Evolutionary conservation across 2,797 vertebrate genomes (phyloP).

Genomic region (Toxotes lorentzi): DNA sequence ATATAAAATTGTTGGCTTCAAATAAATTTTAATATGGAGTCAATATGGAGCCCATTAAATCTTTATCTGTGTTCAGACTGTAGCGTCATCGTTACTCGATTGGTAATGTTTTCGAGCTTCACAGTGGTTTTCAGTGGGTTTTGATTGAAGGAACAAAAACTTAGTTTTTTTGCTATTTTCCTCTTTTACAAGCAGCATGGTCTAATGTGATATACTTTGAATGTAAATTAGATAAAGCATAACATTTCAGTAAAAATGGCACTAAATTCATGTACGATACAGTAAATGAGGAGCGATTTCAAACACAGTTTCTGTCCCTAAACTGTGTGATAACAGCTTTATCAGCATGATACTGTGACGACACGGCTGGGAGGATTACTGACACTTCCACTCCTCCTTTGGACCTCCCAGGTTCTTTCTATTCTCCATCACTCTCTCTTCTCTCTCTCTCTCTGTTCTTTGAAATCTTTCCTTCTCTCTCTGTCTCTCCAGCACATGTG

Average conservation of each 20-base stretch:
- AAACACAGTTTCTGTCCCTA: background rate
- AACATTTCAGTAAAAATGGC: background rate
- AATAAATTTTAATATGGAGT: slow-evolving; percentile 17
- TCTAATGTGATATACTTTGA: too few species aligned
- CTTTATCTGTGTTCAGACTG: slow-evolving; percentile 45
- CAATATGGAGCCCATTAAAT: slow-evolving; percentile 41
- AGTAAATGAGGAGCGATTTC: background rate
- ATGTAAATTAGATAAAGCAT: background rate
- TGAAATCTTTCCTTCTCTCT: slow-evolving; percentile 1
- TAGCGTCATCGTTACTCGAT: slow-evolving; percentile 30
- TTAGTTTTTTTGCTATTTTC: background rate
- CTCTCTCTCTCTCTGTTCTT: background rate
- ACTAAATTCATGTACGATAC: background rate
- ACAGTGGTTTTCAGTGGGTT: background rate
- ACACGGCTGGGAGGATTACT: slow-evolving; percentile 3
- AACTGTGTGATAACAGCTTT: slow-evolving; percentile 10
- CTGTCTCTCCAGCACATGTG: slow-evolving; percentile 51
- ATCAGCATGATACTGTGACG: slow-evolving; percentile 13
- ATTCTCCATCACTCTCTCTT: slow-evolving; percentile 5
- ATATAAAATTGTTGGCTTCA: slow-evolving; percentile 28
- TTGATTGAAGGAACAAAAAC: background rate
- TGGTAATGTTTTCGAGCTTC: slow-evolving; percentile 30
- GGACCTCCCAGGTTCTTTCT: slow-evolving; percentile 22
- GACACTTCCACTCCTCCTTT: slow-evolving; percentile 22
- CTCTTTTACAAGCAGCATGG: background rate